Base-by-base conservation (phyloP, 2,797 vertebrate species). In the Falco cherrug region DNA sequence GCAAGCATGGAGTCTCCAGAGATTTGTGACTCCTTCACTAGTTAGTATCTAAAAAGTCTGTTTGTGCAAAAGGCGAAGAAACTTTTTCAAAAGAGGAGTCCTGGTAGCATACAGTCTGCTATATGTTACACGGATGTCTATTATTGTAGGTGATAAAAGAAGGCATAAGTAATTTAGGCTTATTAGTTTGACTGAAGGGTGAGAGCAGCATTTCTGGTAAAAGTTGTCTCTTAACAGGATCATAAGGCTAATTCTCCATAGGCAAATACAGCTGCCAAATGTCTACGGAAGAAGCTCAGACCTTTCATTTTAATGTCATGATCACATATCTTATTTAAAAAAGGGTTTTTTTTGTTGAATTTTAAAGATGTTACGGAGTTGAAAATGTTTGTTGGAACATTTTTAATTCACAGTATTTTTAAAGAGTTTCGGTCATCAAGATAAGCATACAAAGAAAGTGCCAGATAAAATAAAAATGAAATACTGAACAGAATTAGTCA, bases 391-490 rank as follows among this genome's bases (percentile, higher is more conserved):
- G 17, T 73, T 90, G 63, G 68, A 93, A 89, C 86, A 68, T 84
- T 90, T 90, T 77, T 95, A 90, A 76, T 94, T 93, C 93, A 50
- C 20, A 70, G 10, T 71, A 85, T 87, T 69, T 93, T 74, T 63
- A 86, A 84, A 69, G 48, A 69, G n/a, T 84, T 96, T 93, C 88
- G 86, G 20, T 41, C 5, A 4, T 89, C 39, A 80, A 95, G 87
- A 87, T 92, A 96, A 95, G 71, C 37, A 15, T 76, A 54, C 67
- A 65, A 79, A 80, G 70, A 43, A 91, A 82, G 82, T 79, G 90
- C 91, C 91, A 97, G 83, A 94, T 92, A 84, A 95, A 95, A 95
- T 68, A 95, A 87, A 93, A 96, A 75, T 67, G 1, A 91, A 94
- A 87, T 87, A 67, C 57, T 64, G 48, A 93, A 70, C 54, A 78